phyloP scores from a whole-genome alignment of 2,113 vertebrate species.

The Chloropsis cyanopogon region DNA sequence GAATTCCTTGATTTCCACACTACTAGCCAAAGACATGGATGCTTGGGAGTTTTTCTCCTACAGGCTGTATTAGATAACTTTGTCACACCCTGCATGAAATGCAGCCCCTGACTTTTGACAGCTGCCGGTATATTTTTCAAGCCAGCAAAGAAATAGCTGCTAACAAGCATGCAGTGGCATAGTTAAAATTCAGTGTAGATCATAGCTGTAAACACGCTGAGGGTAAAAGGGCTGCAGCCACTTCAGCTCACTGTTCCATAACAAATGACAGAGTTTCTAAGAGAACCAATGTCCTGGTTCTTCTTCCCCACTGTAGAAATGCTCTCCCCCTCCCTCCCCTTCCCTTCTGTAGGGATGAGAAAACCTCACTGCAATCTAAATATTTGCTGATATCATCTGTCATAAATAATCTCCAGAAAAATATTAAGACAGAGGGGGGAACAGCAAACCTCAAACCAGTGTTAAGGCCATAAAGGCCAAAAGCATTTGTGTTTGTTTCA shows the following conservation, averaged over 20 bases:
- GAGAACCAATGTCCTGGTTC: not conserved
- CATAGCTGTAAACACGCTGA: not conserved
- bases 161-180: not conserved
- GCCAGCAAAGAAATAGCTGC: not conserved
- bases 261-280: constrained; percentile 5
- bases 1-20: not conserved
- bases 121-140: constrained; percentile 13
- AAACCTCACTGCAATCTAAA: not conserved
- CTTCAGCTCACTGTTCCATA: not conserved
- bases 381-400: constrained; percentile 30
- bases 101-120: constrained; percentile 12
- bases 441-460: constrained; percentile 38
- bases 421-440: not conserved
- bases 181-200: not conserved
- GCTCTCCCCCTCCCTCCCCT: not conserved
- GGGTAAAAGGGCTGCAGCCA: constrained; percentile 22
- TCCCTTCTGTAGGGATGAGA: not conserved
- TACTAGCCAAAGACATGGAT: not conserved
- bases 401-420: constrained; percentile 49
- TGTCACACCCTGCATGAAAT: not conserved
- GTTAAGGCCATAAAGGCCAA: constrained; percentile 61
- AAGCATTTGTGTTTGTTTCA: constrained; percentile 70
- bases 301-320: not conserved
- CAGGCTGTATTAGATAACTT: not conserved
- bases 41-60: not conserved